A percentile compares a stretch with the other conserved stretches of the same genome.
phyloP scores from a whole-genome alignment of 1,140 invertebrate species.

The Theocolax elegans region DNA sequence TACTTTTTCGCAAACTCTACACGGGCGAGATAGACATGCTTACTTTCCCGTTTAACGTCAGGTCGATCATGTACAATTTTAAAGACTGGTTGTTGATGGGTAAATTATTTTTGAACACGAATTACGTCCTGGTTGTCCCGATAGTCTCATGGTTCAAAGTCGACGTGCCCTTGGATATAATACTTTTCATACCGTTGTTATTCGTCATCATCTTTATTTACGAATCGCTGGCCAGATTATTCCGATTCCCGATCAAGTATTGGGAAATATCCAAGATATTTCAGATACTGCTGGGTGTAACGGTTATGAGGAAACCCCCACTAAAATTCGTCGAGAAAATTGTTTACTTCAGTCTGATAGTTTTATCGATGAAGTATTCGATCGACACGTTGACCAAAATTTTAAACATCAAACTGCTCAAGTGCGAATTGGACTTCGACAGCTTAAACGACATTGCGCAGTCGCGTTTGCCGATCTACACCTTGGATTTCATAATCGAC shows the following conservation, averaged over 20 bases:
- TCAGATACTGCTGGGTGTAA: background rate
- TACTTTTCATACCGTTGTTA: background rate
- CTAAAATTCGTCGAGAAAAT: background rate
- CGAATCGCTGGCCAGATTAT: background rate
- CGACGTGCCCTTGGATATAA: background rate
- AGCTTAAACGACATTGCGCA: background rate
- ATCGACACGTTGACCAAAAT: background rate
- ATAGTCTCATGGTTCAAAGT: background rate
- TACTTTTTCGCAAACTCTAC: background rate
- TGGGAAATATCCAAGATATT: background rate
- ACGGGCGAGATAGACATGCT: background rate
- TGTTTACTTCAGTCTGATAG: background rate
- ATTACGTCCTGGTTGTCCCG: background rate
- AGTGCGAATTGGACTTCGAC: background rate
- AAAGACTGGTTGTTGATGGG: background rate
- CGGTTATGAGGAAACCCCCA: background rate
- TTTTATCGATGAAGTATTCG: background rate
- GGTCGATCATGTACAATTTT: background rate
- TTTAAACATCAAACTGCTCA: background rate
- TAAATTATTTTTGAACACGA: background rate
- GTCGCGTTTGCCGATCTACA: background rate
- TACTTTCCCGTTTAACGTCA: background rate
- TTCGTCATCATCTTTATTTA: background rate
- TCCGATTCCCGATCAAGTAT: background rate
- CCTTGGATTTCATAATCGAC: background rate